Conservation (phyloP, 2,797 vertebrate species). For the Ptychobarbus kaznakovi region DNA sequence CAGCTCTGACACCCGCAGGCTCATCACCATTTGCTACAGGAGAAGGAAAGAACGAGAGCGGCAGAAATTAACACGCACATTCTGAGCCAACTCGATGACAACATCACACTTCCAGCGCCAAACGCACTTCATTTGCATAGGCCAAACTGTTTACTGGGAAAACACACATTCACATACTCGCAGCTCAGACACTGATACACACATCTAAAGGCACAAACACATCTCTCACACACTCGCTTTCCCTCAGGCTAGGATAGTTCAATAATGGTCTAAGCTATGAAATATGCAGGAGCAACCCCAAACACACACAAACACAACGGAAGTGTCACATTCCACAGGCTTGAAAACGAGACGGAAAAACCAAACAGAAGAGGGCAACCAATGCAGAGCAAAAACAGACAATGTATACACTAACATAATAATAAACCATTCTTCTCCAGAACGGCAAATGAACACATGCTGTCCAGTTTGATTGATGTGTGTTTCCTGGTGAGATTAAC, state of each 20-base stretch:
- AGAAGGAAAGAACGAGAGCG: constrained; percentile 21
- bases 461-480: neutral
- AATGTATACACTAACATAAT: constrained; percentile 21
- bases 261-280: constrained; percentile 67
- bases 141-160: constrained; percentile 53
- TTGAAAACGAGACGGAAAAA: constrained; percentile 59
- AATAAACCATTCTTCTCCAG: constrained; percentile 22
- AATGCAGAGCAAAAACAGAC: constrained; percentile 13
- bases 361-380: constrained; percentile 64
- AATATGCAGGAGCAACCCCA: constrained; percentile 74
- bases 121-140: constrained; percentile 42
- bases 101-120: constrained; percentile 15
- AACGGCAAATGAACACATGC: neutral
- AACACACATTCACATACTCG: constrained; percentile 43
- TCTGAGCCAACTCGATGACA: constrained; percentile 28
- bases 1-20: constrained; percentile 98
- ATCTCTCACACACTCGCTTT: constrained; percentile 20
- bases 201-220: constrained; percentile 31
- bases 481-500: neutral
- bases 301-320: constrained; percentile 60
- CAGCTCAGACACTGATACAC: constrained; percentile 36
- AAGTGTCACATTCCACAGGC: constrained; percentile 74
- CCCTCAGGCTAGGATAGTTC: constrained; percentile 50
- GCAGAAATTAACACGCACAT: constrained; percentile 1
- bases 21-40: constrained; percentile 99